Percentiles rank a stretch among this genome's conserved stretches.
Conservation (phyloP, 1,140 invertebrate genomes). For the Calosoma granatense region DNA sequence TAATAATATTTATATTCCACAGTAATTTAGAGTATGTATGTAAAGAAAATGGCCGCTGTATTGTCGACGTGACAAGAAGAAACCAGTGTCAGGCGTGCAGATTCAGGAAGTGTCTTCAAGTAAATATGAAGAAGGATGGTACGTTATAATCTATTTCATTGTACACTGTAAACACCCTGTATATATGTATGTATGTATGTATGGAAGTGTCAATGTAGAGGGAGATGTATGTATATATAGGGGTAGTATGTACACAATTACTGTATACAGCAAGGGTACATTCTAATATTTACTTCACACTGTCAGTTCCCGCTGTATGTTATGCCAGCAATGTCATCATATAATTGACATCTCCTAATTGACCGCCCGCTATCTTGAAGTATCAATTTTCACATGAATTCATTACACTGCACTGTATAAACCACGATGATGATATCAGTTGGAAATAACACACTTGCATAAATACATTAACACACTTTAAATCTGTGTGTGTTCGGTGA, state of each 20-base stretch:
- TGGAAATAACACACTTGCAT: no score
- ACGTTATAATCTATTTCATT: conserved; percentile 29
- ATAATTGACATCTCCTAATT: background rate
- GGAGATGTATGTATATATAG: background rate
- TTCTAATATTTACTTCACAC: background rate
- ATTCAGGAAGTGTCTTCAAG: conserved; percentile 83
- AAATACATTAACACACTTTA: no score
- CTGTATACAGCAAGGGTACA: no score
- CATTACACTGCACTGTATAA: no score
- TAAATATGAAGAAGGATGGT: conserved; percentile 95
- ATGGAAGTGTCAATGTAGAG: background rate
- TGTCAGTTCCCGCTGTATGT: background rate
- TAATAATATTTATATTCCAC: background rate
- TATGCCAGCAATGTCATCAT: background rate
- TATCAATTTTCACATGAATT: background rate
- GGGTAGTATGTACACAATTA: background rate
- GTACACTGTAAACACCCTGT: background rate
- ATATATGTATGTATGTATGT: no score
- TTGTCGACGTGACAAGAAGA: conserved; percentile 82
- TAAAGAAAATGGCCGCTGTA: conserved; percentile 79
- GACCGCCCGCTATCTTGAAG: background rate
- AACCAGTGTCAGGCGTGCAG: conserved; percentile 95
- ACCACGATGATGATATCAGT: no score
- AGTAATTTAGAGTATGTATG: conserved; percentile 88
- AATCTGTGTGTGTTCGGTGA: no score